Evolutionary conservation across 2,888 invertebrate species (phyloP), one percentile per base, ranked within the genome.

Genomic region (Linnaemya tessellans): DNA sequence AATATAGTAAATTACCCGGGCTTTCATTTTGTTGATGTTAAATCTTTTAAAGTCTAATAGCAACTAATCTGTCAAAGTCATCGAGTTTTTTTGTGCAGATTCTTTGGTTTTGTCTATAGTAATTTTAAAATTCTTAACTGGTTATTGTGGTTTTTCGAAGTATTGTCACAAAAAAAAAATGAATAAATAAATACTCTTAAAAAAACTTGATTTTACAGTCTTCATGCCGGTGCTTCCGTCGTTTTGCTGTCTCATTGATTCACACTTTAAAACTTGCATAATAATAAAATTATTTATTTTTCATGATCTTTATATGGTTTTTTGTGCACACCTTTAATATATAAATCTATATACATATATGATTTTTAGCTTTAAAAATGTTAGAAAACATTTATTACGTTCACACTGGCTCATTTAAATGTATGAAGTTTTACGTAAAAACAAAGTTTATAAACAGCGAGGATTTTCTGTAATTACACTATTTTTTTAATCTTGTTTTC

Each of bases 241-340:
- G 9, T 3, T 3, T 25, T 65, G 43, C n/a, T 1, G 30, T 46
- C 13, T 67, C 0, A 18, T 1, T 25, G 15, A n/a, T 41, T 41
- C 2, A n/a, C 15, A 15, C 41, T 46, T 65, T n/a, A 10, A n/a
- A 46, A 46, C n/a, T 20, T 20, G 7, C 13, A 84, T 9, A 87
- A 88, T 22, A n/a, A n/a, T n/a, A n/a, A n/a, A n/a, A n/a, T 86
- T 85, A 60, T 25, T 15, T 11, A 7, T 90, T 90, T 25, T 89
- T 90, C 56, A 2, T 51, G 20, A 20, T 10, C 20, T 51, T 51
- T 51, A 49, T 18, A 2, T 7, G 7, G 49, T 10, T 18, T 49
- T 4, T 49, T 20, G 18, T 68, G 78, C 1, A 18, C 8, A 20
- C 18, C 18, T 49, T 49, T 49, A 11, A 11, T 10, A 51, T 10